Evolutionary conservation across 2,888 invertebrate species (phyloP), one percentile per base, ranked within the genome.

Genomic region (Enoplolaimus lenunculus): DNA sequence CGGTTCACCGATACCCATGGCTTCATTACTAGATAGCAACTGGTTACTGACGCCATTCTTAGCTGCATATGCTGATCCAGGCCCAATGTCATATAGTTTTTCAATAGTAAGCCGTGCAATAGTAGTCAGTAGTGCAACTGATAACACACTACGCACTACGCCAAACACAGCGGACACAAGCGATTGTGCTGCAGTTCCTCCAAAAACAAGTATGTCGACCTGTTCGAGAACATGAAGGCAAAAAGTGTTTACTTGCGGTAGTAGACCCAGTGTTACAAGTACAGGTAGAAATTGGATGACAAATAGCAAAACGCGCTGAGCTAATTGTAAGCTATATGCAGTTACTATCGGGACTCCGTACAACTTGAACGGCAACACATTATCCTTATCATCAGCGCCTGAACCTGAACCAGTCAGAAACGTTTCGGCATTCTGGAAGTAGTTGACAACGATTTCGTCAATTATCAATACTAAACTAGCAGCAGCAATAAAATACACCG

Each of bases 201-300:
- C 85, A 77, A 85, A 85, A 21, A 85, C 73, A 77, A 85, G 84
- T 77, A 85, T 84, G 75, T 86, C 85, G 60, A 85, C 77, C 78
- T 98, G 98, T 81, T 98, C 98, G 75, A 95, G 84, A n/a, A 93
- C 84, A 82, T 95, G 97, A 89, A 94, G 91, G 7, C 89, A 82
- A 81, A 97, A 94, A 0, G 98, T 98, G 80, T 94, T 95, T 70
- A 97, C 90, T 79, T 86, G 98, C 1, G 98, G 98, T 78, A 98
- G 90, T 65, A 98, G 84, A 0, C 98, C 98, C 73, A 97, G 84
- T 65, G 93, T 94, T 83, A 97, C 97, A 34, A 93, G 87, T 67
- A 97, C 79, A 0, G 98, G 98, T 81, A 97, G 92, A 81, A 90
- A 89, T 64, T 98, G 83, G 62, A 98, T 83, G 77, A 93, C 87